These are phyloP conservation scores for Frankliniella intonsa DNA, from an alignment of 2,888 invertebrate genomes.

Conservation along the genomic window DNA sequence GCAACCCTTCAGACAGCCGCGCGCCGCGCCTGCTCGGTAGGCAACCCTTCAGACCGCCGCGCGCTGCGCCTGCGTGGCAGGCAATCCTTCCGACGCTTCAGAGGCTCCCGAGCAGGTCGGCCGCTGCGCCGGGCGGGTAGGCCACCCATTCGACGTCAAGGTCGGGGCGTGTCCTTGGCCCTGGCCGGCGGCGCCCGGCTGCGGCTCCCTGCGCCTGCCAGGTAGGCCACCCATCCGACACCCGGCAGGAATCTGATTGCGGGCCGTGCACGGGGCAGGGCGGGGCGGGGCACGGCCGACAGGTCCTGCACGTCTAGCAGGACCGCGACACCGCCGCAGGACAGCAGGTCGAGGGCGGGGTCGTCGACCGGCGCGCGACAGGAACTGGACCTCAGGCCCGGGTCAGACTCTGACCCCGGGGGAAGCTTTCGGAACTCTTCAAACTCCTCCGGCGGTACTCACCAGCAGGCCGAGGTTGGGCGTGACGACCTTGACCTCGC, in stretches of 20 bases:
- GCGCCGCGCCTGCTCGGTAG: not conserved
- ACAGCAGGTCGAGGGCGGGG: no score
- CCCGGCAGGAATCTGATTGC: no score
- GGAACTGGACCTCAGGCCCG: no score
- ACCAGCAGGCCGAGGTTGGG: conserved; percentile 70
- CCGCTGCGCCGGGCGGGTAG: not conserved
- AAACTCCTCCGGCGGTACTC: conserved; percentile 45
- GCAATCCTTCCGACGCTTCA: not conserved
- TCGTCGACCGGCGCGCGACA: no score
- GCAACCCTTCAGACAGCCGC: not conserved
- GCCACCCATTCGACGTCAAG: not conserved
- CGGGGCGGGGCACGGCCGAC: no score
- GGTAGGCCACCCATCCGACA: not conserved
- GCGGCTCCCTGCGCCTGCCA: not conserved
- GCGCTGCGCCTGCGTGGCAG: not conserved
- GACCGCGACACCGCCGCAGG: not conserved
- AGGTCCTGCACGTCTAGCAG: no score
- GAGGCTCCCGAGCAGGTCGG: not conserved
- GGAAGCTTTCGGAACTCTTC: no score
- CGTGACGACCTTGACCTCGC: conserved; percentile 56
- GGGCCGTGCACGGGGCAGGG: no score
- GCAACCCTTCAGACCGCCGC: not conserved
- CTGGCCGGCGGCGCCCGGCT: no score
- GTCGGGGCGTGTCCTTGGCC: no score
- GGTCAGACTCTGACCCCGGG: no score